phyloP scores from a whole-genome alignment of 2,113 vertebrate species.

The Urocynchramus pylzowi region DNA sequence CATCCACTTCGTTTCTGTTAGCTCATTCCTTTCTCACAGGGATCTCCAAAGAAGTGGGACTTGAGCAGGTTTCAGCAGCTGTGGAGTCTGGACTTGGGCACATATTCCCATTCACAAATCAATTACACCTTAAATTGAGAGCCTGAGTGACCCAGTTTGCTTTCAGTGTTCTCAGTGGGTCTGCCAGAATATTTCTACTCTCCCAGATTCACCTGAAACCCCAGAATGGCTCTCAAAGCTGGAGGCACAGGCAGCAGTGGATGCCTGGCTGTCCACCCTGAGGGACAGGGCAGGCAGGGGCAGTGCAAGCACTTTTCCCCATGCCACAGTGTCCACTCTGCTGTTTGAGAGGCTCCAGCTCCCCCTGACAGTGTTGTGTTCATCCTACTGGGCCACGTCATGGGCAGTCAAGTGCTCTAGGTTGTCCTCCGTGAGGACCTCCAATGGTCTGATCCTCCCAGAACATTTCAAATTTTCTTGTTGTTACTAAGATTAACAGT shows the following conservation, averaged over 20 bases:
- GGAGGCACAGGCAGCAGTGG: background rate
- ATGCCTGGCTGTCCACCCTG: background rate
- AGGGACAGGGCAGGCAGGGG: background rate
- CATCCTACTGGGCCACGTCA: background rate
- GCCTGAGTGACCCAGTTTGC: background rate
- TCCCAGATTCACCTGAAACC: background rate
- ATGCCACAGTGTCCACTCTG: background rate
- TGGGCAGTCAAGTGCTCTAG: background rate
- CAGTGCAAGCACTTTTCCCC: background rate
- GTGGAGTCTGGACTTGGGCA: background rate
- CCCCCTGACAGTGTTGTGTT: background rate
- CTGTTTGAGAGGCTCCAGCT: background rate
- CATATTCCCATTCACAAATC: fast-evolving
- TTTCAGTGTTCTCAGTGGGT: background rate
- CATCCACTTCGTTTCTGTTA: background rate
- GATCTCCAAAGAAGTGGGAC: background rate
- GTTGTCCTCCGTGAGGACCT: background rate
- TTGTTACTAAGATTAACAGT: background rate
- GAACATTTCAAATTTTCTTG: background rate
- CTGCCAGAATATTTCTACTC: background rate
- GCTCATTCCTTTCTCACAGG: background rate
- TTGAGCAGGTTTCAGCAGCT: background rate
- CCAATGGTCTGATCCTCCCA: background rate
- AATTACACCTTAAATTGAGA: background rate
- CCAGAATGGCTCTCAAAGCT: background rate